These are phyloP conservation scores for Apamea epomidion DNA, from an alignment of 2,888 invertebrate species.

Conservation along the genomic window DNA sequence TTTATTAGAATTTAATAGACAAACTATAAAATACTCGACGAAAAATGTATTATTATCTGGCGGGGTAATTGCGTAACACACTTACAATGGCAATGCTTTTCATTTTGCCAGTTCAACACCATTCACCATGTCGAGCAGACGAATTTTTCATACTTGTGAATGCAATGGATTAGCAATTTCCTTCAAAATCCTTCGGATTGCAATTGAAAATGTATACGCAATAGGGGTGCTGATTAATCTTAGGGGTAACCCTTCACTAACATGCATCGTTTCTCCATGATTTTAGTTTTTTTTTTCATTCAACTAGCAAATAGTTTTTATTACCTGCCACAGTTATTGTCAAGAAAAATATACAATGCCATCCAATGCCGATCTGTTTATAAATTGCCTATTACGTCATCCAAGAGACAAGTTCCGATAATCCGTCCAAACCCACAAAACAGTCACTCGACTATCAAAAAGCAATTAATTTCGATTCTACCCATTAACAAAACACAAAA, in stretches of 20 bases:
- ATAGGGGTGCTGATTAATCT: background rate
- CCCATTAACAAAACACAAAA: slow-evolving; percentile 64
- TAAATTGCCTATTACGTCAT: slow-evolving; percentile 1
- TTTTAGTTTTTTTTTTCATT: background rate
- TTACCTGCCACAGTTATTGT: background rate
- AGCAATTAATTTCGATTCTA: slow-evolving; percentile 59
- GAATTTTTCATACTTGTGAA: background rate
- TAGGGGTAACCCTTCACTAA: background rate
- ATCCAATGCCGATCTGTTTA: background rate
- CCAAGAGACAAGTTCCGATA: slow-evolving; percentile 12
- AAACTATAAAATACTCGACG: background rate
- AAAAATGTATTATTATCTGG: background rate
- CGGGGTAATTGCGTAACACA: too few relatives aligned
- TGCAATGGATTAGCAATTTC: background rate
- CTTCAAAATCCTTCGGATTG: background rate
- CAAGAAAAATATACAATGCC: background rate
- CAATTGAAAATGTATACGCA: background rate
- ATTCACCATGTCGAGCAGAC: background rate
- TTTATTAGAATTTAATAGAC: background rate
- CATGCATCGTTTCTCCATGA: background rate
- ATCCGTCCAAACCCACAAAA: slow-evolving; percentile 16
- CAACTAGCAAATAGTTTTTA: background rate
- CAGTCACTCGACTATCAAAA: slow-evolving; percentile 42
- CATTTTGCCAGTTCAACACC: background rate
- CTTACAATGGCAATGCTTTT: background rate